Base-by-base conservation (phyloP, 2,888 invertebrate genomes). In the Iselma pallidipennis region DNA sequence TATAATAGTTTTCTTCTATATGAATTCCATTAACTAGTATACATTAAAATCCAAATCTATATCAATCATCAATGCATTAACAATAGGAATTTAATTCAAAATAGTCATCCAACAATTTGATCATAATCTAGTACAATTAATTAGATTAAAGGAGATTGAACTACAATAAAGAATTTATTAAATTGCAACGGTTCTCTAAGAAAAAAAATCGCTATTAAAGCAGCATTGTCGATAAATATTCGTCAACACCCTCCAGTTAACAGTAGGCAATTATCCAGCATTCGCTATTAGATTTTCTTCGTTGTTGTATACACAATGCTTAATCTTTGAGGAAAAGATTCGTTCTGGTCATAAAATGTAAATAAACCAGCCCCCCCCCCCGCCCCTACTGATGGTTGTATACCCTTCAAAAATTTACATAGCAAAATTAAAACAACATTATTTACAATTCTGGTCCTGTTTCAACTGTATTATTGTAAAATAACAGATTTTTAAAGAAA, bases 401-500 rank as follows among this genome's bases (percentile, higher is more conserved):
- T 3, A 51, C 9, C 51, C 10, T 9, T 45, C 2, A 12, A 7
- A 19, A 21, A 51, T 51, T 51, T 51, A 14, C 51, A 51, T 51
- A 51, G 16, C 51, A 16, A 29, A 51, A 51, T 51, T 51, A 51
- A 51, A 51, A 51, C 29, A 29, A 21, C 25, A 29, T 29, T 51
- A 51, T 51, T 51, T 28, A 29, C 29, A 51, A 51, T 51, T 51
- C 16, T 19, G 21, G 21, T 29, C 5, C 14, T 42, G 19, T 19
- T 19, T 42, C 19, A 42, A 19, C 19, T 42, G 9, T 42, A 6
- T 37, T 37, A 37, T 37, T 33, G 33, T n/a, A 14, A 16, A 16
- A 37, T 6, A 16, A 37, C 14, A 37, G n/a, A n/a, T n/a, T n/a
- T n/a, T n/a, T n/a, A n/a, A n/a, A n/a, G n/a, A n/a, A n/a, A n/a